Evolutionary conservation across 2,113 vertebrate species (phyloP), one percentile per base, ranked within the genome.

Genomic region (Brachyhypopomus occidentalis): DNA sequence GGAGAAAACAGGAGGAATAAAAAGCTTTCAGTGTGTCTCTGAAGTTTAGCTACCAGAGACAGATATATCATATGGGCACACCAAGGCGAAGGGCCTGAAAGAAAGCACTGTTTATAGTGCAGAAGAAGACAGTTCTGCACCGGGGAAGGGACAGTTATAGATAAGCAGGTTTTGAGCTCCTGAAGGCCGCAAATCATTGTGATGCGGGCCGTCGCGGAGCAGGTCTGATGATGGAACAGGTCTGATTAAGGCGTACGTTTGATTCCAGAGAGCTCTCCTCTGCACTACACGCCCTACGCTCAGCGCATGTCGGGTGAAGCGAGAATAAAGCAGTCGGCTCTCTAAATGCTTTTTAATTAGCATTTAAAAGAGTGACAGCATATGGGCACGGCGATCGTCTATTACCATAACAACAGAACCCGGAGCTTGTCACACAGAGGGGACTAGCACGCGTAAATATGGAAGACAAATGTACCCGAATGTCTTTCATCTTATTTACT

Each of bases 311-410:
- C 55, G 63, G 64, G 71, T 62, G 55, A 8, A 69, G 41, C 70
- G 70, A 82, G 78, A 86, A 81, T 82, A 81, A 86, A 87, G 64
- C 52, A 27, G 25, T 75, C 83, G 74, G 75, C 55, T 86, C 85
- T 88, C 76, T 86, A 90, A 91, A 90, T 88, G 89, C 84, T 84
- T 89, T 87, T 73, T 70, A 77, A 84, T 89, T 81, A 82, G 84
- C 87, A 89, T 89, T 88, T 84, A 80, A 89, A 87, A 87, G 82
- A 78, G 56, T 72, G 83, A 78, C 81, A 85, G 83, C 83, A 70
- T 72, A 82, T 59, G 78, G 81, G 85, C 77, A 63, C 48, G 25
- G 83, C 77, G 72, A 72, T 78, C 62, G 73, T 17, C 80, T 73
- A 80, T 75, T 86, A 88, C 82, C 66, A 81, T 41, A 8, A 85